Evolutionary conservation across 2,113 vertebrate genomes (phyloP).

Genomic region (Paramisgurnus dabryanus): DNA sequence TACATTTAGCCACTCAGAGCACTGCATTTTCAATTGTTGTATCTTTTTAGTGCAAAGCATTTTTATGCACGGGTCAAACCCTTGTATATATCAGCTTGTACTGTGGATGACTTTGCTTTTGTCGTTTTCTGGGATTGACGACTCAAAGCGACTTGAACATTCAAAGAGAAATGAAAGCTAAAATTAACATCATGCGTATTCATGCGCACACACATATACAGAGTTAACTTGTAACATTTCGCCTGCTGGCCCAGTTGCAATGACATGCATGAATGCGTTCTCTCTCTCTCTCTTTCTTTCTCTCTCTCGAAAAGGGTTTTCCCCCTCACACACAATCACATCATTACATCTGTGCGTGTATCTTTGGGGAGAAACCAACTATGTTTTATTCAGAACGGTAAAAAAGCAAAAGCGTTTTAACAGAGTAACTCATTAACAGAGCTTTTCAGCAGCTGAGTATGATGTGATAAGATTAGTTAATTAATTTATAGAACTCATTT

Average conservation of each 20-base stretch:
- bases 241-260: slow-evolving; percentile 31
- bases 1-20: background rate
- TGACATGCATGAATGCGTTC: slow-evolving; percentile 6
- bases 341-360: slow-evolving; percentile 31
- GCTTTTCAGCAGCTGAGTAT: slow-evolving; percentile 21
- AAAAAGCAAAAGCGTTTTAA: slow-evolving; percentile 2
- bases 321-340: background rate
- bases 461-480: slow-evolving; percentile 25
- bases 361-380: slow-evolving; percentile 14
- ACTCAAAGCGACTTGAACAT: background rate
- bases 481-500: slow-evolving; percentile 14
- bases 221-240: background rate
- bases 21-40: slow-evolving; percentile 14
- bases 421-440: slow-evolving; percentile 28
- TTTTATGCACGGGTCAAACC: too few relatives aligned
- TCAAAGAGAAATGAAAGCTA: background rate
- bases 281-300: background rate
- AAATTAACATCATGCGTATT: slow-evolving; percentile 7
- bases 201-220: background rate
- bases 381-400: slow-evolving; percentile 8
- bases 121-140: slow-evolving; percentile 13
- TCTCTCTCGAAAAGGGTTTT: background rate
- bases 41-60: background rate
- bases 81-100: too few relatives aligned
- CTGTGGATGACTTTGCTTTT: background rate